Evolutionary conservation across 1,140 invertebrate genomes (phyloP), one percentile per base, ranked within the genome.

Genomic region (Hycleus cichorii): DNA sequence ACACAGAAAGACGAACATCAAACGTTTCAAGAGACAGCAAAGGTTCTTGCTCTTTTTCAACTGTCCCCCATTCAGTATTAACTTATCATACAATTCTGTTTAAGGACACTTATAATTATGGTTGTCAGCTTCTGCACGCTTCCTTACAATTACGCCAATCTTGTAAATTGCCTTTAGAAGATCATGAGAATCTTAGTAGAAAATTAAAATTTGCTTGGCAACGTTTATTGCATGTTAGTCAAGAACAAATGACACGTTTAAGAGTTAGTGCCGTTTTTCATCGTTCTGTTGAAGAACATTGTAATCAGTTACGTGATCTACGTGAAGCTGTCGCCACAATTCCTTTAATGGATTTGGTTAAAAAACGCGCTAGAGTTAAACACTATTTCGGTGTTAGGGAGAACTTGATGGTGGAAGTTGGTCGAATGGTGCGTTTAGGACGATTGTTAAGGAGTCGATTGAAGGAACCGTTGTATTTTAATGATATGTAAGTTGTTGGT

Each of bases 41-140:
- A 83, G 74, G 87, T 87, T 18, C 18, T 74, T 71, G 75, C 25
- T 24, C 25, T 24, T 45, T 46, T 6, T 10, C 50, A 50, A 58
- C 18, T 49, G 50, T 62, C 3, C 25, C n/a, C 10, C 25, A 56
- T 12, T 24, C 18, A 18, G 2, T 18, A 18, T 18, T 18, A 18
- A 18, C 18, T 18, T 18, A 18, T 18, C 18, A 50, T 18, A 10
- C 3, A 38, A 6, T 42, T 42, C 11, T 40, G 44, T 69, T 72
- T 10, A 65, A 89, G 88, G 84, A 85, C 32, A 89, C 88, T 2
- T 90, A 86, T 68, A 84, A 90, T 49, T 91, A 90, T 66, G 89
- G 88, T 3, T 85, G 83, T 66, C 87, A 89, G 74, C 70, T 90
- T 49, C 74, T 89, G 8, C 85, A 85, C 64, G 88, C 87, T 9